Evolutionary conservation across 2,888 invertebrate species (phyloP).

Genomic region (Melangyna quadrimaculata): DNA sequence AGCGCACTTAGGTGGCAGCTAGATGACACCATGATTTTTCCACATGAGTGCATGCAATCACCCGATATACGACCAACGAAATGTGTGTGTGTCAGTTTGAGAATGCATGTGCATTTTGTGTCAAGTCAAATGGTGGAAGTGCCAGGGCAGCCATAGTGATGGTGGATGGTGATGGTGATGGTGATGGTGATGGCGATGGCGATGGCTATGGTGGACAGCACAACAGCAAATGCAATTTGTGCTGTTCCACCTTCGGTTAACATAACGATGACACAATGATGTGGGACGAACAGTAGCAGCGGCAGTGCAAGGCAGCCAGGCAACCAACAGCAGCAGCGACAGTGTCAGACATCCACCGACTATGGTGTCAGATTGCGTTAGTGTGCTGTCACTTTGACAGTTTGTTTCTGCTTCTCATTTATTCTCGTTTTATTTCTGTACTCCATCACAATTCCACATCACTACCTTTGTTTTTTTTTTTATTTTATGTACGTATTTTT

Average conservation of each 20-base stretch:
- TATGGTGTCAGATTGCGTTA: slow-evolving; percentile 72
- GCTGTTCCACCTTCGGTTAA: slow-evolving; percentile 70
- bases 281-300: slow-evolving; percentile 61
- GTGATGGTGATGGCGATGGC: slow-evolving; percentile 33
- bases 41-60: slow-evolving; percentile 71
- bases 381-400: slow-evolving; percentile 71
- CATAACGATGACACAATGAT: slow-evolving; percentile 69
- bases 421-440: slow-evolving; percentile 55
- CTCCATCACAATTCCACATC: neutral
- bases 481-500: neutral
- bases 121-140: slow-evolving; percentile 65
- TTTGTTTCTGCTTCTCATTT: slow-evolving; percentile 69
- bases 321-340: slow-evolving; percentile 59
- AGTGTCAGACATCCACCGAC: slow-evolving; percentile 67
- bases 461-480: neutral
- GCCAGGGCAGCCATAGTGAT: slow-evolving; percentile 41
- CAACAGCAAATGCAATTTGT: slow-evolving; percentile 67
- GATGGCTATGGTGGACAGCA: slow-evolving; percentile 49
- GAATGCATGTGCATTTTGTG: slow-evolving; percentile 54
- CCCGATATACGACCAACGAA: slow-evolving; percentile 33
- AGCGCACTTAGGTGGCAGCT: slow-evolving; percentile 68
- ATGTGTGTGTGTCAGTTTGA: slow-evolving; percentile 18
- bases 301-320: too few species aligned
- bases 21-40: slow-evolving; percentile 71
- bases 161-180: slow-evolving; percentile 12